Conservation (phyloP, 1,140 invertebrate genomes). For the Cydia pomonella region DNA sequence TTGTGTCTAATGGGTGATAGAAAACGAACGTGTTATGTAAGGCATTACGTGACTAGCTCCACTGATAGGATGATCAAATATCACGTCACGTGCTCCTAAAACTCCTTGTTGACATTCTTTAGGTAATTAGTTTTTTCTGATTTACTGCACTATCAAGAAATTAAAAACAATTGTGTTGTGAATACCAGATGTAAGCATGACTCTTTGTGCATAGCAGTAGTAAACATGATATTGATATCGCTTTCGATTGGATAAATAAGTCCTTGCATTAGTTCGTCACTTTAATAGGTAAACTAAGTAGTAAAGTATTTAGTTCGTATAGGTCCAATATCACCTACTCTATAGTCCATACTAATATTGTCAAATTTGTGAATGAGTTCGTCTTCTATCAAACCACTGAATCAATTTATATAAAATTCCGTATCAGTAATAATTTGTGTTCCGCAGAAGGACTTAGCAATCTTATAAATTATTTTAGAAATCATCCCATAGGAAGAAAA, state of each 20-base stretch:
- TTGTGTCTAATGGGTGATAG: slow-evolving; percentile 15
- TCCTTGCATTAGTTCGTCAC: not conserved
- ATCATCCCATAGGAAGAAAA: too few relatives aligned
- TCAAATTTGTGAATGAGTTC: too few relatives aligned
- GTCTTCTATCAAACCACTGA: too few relatives aligned
- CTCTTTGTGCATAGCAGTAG: not conserved
- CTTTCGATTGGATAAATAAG: not conserved
- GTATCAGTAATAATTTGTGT: too few relatives aligned
- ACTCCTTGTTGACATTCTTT: not conserved
- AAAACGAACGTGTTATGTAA: slow-evolving; percentile 28
- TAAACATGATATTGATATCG: too few relatives aligned
- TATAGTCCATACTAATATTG: too few relatives aligned
- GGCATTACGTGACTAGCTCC: slow-evolving; percentile 15
- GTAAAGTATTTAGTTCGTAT: too few relatives aligned
- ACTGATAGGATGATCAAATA: slow-evolving; percentile 13
- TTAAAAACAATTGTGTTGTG: not conserved
- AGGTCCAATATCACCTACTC: too few relatives aligned
- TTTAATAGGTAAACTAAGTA: too few relatives aligned
- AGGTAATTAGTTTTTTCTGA: not conserved
- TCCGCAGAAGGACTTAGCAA: too few relatives aligned
- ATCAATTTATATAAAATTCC: too few relatives aligned
- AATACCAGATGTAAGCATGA: not conserved
- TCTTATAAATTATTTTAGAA: too few relatives aligned
- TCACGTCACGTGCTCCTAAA: slow-evolving; percentile 1
- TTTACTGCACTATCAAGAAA: not conserved